Conservation (phyloP, 2,888 invertebrate genomes). For the Syritta pipiens region DNA sequence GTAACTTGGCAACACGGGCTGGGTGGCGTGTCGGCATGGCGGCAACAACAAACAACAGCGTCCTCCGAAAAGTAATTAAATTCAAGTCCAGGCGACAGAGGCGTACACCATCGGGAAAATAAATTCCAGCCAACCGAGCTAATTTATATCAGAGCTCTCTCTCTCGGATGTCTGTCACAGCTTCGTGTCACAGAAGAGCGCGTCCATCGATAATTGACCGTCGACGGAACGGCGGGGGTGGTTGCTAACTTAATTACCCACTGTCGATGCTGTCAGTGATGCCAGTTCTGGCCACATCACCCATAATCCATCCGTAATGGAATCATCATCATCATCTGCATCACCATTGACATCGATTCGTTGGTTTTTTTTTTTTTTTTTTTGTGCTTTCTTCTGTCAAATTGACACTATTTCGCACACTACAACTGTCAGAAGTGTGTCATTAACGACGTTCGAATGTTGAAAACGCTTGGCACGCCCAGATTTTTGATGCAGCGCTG, state of each 20-base stretch:
- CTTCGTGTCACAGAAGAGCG: conserved; percentile 7
- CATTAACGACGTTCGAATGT: conserved; percentile 32
- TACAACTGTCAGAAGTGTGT: conserved; percentile 33
- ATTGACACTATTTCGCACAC: conserved; percentile 46
- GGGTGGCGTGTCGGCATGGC: too few relatives aligned
- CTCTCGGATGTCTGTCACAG: conserved; percentile 40
- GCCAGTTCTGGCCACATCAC: not conserved
- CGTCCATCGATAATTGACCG: conserved; percentile 38
- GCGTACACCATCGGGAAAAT: conserved; percentile 42
- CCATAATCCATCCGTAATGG: conserved; percentile 19
- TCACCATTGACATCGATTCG: conserved; percentile 22
- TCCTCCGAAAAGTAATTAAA: conserved; percentile 63
- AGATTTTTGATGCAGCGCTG: conserved; percentile 1
- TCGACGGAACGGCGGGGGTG: not conserved
- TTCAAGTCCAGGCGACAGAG: conserved; percentile 52
- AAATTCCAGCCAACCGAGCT: conserved; percentile 57
- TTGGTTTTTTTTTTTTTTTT: too few relatives aligned
- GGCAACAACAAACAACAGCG: not conserved
- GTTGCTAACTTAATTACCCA: conserved; percentile 41
- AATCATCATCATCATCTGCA: conserved; percentile 29
- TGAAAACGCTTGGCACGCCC: not conserved
- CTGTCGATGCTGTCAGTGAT: conserved; percentile 30
- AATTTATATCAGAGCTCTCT: conserved; percentile 43
- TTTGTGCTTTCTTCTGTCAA: too few relatives aligned
- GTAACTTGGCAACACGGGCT: too few relatives aligned